phyloP scores from a whole-genome alignment of 2,113 vertebrate species.

The Glaucomys volans region DNA sequence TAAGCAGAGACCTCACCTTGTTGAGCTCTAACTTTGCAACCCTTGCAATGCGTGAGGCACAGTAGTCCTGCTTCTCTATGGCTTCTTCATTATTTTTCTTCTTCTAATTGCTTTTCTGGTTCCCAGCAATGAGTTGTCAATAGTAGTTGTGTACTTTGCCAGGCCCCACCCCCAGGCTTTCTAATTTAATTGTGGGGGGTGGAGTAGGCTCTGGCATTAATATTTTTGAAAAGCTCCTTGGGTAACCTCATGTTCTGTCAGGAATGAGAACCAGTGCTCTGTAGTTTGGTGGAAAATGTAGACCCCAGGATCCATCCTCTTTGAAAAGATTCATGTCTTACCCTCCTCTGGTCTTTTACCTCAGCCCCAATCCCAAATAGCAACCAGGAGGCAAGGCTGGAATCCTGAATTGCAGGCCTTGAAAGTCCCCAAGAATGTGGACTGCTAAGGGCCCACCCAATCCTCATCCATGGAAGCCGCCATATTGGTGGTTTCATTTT shows the following conservation, averaged over 20 bases:
- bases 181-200: neutral
- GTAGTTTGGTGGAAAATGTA: neutral
- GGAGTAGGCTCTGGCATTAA: neutral
- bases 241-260: neutral
- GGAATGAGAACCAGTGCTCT: neutral
- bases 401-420: neutral
- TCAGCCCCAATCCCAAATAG: neutral
- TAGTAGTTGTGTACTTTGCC: neutral
- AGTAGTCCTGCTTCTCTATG: neutral
- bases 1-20: neutral
- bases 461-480: neutral
- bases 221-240: neutral
- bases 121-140: neutral
- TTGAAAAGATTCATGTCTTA: neutral
- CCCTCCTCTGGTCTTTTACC: neutral
- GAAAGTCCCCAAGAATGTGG: neutral
- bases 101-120: neutral
- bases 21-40: neutral
- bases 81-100: neutral
- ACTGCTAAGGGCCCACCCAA: neutral
- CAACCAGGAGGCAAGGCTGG: neutral
- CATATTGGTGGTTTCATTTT: conserved; percentile 37
- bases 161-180: neutral
- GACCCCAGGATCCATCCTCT: neutral
- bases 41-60: neutral